Evolutionary conservation across 1,140 invertebrate genomes (phyloP), one percentile per base, ranked within the genome.

Genomic region (Scylla paramamosain): DNA sequence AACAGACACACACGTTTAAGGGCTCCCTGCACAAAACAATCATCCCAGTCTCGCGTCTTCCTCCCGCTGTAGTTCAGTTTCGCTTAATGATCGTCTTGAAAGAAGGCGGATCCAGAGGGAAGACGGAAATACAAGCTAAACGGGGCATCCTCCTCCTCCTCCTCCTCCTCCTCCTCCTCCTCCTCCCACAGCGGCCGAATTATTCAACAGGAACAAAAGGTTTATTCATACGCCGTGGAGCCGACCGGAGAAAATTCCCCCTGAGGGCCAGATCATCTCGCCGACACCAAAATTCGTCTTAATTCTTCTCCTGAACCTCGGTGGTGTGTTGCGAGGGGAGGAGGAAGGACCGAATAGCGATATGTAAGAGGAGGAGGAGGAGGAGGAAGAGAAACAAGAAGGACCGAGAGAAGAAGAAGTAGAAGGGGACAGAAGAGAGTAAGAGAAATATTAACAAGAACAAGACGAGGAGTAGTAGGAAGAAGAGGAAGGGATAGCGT

Each of bases 211-310:
- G 25, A 86, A 93, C 92, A 93, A 93, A 93, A 93, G 92, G 92
- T 93, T 93, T 93, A 93, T 93, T 93, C 92, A 93, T 93, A 93
- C 92, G 82, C 20, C 59, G 3, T 45, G 92, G 82, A 45, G 92
- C 82, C 77, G 82, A 52, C 77, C 84, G 84, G 82, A 93, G 82
- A 46, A 83, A 93, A 93, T 93, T 93, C 86, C 92, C 92, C 92
- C 39, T 2, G 92, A 86, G 92, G 77, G 8, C 48, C 92, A 93
- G 92, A 93, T 93, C 92, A 93, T 93, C 92, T 86, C 28, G 92
- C 92, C 92, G 67, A 93, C 92, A 93, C 92, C 92, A 93, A 93
- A 93, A 93, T 93, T 93, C 92, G 92, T 93, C 92, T 93, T 93
- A 93, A 93, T 93, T 93, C 84, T 93, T 93, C 92, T 93, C 92